Evolutionary conservation across 2,113 vertebrate genomes (phyloP).

Genomic region (Syrmaticus mikado): DNA sequence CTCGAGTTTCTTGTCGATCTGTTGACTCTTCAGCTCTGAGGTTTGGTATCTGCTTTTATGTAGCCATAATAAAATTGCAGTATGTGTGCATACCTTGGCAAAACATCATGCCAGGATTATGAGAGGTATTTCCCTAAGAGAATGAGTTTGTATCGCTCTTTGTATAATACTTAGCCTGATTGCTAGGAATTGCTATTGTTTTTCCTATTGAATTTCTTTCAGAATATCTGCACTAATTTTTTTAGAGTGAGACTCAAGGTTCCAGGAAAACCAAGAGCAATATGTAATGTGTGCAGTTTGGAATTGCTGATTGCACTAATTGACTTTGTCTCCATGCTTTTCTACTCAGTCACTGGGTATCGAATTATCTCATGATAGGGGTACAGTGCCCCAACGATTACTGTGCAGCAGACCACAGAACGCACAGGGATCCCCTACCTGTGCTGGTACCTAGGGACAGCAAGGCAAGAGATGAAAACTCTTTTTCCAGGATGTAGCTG

Average conservation of each 20-base stretch:
- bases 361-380: not conserved
- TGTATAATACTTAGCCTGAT: not conserved
- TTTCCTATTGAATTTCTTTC: not conserved
- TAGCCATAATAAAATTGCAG: not conserved
- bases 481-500: not conserved
- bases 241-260: not conserved
- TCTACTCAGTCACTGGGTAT: not conserved
- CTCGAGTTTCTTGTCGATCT: not conserved
- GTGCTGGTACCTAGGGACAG: not conserved
- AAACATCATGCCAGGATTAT: not conserved
- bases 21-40: constrained; percentile 3
- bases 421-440: not conserved
- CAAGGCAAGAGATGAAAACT: not conserved
- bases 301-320: not conserved
- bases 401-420: not conserved
- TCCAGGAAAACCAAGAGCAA: not conserved
- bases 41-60: not conserved
- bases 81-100: not conserved
- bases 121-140: not conserved
- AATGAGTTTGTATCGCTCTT: not conserved
- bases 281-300: not conserved
- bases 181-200: not conserved
- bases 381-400: not conserved
- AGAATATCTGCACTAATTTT: not conserved
- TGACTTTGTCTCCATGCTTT: not conserved